phyloP scores from a whole-genome alignment of 2,888 invertebrate genomes.

The Archips crataeganus region DNA sequence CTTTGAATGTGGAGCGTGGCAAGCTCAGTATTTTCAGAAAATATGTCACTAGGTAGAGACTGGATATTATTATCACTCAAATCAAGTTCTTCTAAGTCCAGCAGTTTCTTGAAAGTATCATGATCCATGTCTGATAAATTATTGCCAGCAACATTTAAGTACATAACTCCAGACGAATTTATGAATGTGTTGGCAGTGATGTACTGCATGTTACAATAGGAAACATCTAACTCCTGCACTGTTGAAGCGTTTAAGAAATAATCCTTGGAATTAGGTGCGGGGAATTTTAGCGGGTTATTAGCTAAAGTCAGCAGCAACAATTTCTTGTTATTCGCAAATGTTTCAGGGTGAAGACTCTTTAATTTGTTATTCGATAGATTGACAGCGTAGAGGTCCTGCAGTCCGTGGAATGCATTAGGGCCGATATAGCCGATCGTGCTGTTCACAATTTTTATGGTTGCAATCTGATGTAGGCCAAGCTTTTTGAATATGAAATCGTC shows the following conservation, averaged over 20 bases:
- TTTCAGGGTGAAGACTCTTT: constrained; percentile 88
- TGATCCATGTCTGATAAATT: constrained; percentile 86
- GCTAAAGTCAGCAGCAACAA: constrained; percentile 88
- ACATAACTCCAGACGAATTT: constrained; percentile 88
- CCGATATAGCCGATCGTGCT: constrained; percentile 89
- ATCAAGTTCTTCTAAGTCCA: constrained; percentile 90
- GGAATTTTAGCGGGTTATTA: constrained; percentile 87
- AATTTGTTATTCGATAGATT: constrained; percentile 90
- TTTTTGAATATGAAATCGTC: constrained; percentile 87
- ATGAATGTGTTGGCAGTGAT: constrained; percentile 88
- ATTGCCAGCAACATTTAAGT: constrained; percentile 89
- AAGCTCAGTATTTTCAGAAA: constrained; percentile 88
- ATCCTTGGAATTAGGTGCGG: constrained; percentile 69
- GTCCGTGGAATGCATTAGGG: constrained; percentile 89
- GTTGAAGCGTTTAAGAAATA: constrained; percentile 87
- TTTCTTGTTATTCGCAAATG: constrained; percentile 89
- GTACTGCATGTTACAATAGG: constrained; percentile 88
- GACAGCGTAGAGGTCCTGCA: constrained; percentile 88
- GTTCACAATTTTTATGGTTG: constrained; percentile 89
- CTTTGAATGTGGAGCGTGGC: constrained; percentile 89
- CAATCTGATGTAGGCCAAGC: constrained; percentile 87
- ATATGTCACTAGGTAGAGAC: constrained; percentile 87
- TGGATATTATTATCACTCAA: constrained; percentile 89
- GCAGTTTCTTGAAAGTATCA: constrained; percentile 86
- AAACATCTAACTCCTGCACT: constrained; percentile 90